Evolutionary conservation across 30 jellyfish, hydroid and myxozoan species (phyloP).

Genomic region (Sanderia malayensis): DNA sequence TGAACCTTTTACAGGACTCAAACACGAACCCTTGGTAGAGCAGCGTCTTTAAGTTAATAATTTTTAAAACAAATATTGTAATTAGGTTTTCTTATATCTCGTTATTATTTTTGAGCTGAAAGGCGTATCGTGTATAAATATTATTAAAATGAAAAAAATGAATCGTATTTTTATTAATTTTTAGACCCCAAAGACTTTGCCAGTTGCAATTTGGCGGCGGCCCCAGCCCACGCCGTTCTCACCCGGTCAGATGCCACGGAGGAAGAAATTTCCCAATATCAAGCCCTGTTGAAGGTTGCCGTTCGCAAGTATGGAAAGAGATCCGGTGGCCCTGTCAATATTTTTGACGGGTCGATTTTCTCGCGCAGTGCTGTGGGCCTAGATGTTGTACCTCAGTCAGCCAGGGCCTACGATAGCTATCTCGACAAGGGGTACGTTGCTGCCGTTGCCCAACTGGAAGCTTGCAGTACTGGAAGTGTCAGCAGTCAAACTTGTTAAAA

Average conservation of each 20-base stretch:
- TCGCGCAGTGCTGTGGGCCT: constrained; percentile 28
- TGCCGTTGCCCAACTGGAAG: constrained; percentile 25
- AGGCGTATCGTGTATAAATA: no score
- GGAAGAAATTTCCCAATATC: constrained; percentile 6
- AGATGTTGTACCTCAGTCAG: constrained; percentile 9
- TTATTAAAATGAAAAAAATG: neutral
- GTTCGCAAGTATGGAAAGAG: constrained; percentile 3
- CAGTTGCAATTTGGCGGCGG: constrained; percentile 17
- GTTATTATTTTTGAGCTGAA: no score
- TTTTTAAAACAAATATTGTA: no score
- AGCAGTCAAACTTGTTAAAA: neutral
- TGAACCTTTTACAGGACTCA: no score
- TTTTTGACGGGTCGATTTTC: constrained; percentile 26
- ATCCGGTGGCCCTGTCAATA: no score
- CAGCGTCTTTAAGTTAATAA: no score
- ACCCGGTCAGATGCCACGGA: constrained; percentile 28
- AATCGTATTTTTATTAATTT: neutral
- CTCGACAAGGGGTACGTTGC: constrained; percentile 13
- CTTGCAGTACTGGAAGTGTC: neutral
- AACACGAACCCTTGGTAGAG: no score
- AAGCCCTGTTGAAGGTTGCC: constrained; percentile 12
- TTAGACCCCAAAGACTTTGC: constrained; percentile 34
- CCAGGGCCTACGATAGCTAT: neutral
- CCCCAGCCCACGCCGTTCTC: constrained; percentile 51
- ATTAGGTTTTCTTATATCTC: no score